Evolutionary conservation across 2,888 invertebrate species (phyloP), one percentile per base, ranked within the genome.

Genomic region (Chouioia cunea): DNA sequence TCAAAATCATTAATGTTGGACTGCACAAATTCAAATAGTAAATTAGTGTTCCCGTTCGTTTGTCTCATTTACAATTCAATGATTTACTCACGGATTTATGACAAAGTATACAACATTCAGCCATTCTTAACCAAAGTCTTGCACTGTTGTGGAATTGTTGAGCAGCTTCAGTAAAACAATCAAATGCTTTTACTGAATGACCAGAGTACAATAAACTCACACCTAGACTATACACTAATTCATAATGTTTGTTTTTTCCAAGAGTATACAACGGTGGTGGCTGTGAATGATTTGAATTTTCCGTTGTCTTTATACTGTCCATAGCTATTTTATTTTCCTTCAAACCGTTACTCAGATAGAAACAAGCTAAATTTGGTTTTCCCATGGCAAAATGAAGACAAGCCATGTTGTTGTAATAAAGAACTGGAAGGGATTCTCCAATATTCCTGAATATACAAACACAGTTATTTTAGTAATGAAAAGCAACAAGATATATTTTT

Each of bases 71-170:
- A 23, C 16, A 57, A 27, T 22, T 44, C 10, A 54, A 59, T 44
- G 6, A n/a, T 36, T 43, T 43, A 82, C 89, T 88, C 77, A 90
- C 89, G 74, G 87, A 87, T 80, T 91, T 91, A 78, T 91, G 89
- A 80, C 89, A 89, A 78, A 89, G 90, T 54, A 96, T 93, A 83
- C 96, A 96, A 81, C 97, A 96, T 86, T 98, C 98, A 0, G 97
- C 97, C 79, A 98, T 88, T 78, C 97, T 89, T 69, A 97, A 87
- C 97, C 98, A 99, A 50, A 98, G 89, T 67, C 94, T 89, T 3
- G 97, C 94, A 86, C 97, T 97, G 77, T 93, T 92, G 73, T 94
- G 95, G 80, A 93, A 95, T 70, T 93, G 91, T 75, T 95, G 91
- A 0, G 95, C 91, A 2, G 94, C 94, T 84, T 96, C 93, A 15